Evolutionary conservation across 1,140 invertebrate genomes (phyloP).

Genomic region (Littorina saxatilis): DNA sequence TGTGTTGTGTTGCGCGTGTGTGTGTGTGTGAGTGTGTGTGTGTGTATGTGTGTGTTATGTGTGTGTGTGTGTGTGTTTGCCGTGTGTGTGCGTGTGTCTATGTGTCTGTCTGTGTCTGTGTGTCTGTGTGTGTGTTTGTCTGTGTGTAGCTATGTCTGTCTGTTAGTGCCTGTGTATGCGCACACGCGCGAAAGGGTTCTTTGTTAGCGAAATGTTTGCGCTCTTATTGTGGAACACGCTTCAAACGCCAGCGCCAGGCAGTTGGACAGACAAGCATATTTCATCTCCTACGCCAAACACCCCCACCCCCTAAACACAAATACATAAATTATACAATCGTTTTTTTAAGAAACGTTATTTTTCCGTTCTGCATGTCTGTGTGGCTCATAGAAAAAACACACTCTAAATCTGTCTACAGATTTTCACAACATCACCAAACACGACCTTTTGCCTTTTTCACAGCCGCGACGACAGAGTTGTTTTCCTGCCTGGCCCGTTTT

Average conservation of each 20-base stretch:
- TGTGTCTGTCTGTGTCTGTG: not conserved
- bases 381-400: not conserved
- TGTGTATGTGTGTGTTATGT: too few relatives aligned
- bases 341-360: not conserved
- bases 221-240: too few relatives aligned
- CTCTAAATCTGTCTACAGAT: not conserved
- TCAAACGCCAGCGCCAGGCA: too few relatives aligned
- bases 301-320: too few relatives aligned
- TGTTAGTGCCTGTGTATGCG: not conserved
- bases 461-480: not conserved
- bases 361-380: not conserved
- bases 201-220: not conserved
- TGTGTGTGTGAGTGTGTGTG: too few relatives aligned
- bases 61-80: too few relatives aligned
- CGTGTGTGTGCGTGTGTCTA: not conserved
- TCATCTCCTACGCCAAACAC: too few relatives aligned
- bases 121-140: constrained; percentile 11
- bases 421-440: not conserved
- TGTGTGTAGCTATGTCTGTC: not conserved
- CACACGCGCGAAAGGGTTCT: not conserved
- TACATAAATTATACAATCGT: not conserved
- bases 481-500: not conserved
- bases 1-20: not conserved
- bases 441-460: too few relatives aligned
- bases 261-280: too few relatives aligned